phyloP scores from a whole-genome alignment of 1,140 invertebrate species.

The Aradophagus sp. region DNA sequence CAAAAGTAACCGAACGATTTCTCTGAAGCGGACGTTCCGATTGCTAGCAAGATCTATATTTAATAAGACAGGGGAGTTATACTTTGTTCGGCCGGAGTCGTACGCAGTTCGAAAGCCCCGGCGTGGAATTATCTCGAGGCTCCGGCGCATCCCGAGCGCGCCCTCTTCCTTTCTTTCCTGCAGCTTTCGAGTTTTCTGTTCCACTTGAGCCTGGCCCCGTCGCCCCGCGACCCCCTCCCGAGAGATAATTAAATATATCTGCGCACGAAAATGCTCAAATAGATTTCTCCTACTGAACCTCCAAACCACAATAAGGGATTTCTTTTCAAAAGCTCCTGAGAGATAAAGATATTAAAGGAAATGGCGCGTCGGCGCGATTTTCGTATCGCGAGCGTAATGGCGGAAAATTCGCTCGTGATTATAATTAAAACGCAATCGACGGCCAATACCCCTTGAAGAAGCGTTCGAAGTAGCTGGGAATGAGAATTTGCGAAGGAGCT shows the following conservation, averaged over 20 bases:
- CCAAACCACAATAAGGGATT: slow-evolving; percentile 60
- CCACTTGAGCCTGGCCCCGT: slow-evolving; percentile 29
- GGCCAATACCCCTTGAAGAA: too few relatives aligned
- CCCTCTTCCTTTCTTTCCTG: slow-evolving; percentile 23
- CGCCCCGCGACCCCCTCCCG: slow-evolving; percentile 22
- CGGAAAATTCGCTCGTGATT: slow-evolving; percentile 28
- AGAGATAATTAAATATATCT: slow-evolving; percentile 71
- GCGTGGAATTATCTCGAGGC: slow-evolving; percentile 59
- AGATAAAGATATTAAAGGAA: slow-evolving; percentile 34
- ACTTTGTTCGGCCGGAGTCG: slow-evolving; percentile 59
- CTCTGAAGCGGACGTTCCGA: slow-evolving; percentile 63
- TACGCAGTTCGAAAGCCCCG: slow-evolving; percentile 62
- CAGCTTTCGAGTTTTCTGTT: slow-evolving; percentile 47
- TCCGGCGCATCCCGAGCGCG: slow-evolving; percentile 23
- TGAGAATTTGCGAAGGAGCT: too few relatives aligned
- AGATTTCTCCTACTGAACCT: slow-evolving; percentile 60
- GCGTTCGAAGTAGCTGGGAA: too few relatives aligned
- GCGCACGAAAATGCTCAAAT: slow-evolving; percentile 64
- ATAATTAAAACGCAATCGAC: slow-evolving; percentile 7
- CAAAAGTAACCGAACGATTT: slow-evolving; percentile 47
- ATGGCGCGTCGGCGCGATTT: slow-evolving; percentile 12
- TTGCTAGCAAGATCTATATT: slow-evolving; percentile 67
- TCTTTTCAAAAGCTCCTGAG: slow-evolving; percentile 39
- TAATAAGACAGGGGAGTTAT: slow-evolving; percentile 69
- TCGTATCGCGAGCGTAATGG: slow-evolving; percentile 16